phyloP scores from a whole-genome alignment of 2,113 vertebrate species.

The Sterna hirundo region DNA sequence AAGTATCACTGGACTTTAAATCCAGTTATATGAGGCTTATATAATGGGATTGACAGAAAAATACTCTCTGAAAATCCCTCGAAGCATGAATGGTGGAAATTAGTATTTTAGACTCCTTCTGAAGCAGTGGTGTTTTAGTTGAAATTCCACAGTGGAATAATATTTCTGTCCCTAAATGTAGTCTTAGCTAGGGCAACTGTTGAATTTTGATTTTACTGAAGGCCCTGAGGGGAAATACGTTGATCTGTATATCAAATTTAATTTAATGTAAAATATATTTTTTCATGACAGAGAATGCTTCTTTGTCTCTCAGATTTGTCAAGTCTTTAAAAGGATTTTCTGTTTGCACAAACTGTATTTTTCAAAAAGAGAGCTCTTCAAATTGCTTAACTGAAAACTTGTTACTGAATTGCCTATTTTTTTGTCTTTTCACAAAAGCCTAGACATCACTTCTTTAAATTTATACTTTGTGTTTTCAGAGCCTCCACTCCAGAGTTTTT shows the following conservation, averaged over 20 bases:
- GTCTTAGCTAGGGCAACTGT: not conserved
- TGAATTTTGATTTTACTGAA: not conserved
- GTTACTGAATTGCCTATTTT: not conserved
- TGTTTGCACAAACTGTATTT: not conserved
- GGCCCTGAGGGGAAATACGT: not conserved
- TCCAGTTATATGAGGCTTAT: not conserved
- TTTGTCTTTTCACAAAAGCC: not conserved
- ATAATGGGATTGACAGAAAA: not conserved
- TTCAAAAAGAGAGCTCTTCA: not conserved
- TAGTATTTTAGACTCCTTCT: not conserved
- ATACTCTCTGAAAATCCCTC: not conserved
- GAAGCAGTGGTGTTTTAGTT: not conserved
- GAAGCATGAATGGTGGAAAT: not conserved
- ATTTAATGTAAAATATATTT: not conserved
- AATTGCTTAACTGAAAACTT: not conserved
- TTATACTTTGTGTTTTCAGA: not conserved
- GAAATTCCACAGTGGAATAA: not conserved
- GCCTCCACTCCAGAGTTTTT: not conserved
- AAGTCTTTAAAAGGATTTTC: not conserved
- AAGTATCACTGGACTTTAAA: not conserved
- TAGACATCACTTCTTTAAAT: not conserved
- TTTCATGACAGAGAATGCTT: not conserved
- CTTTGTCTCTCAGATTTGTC: not conserved
- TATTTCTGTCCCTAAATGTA: not conserved
- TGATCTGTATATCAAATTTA: not conserved